Base-by-base conservation (phyloP, 2,113 vertebrate species). In the Pavo muticus region DNA sequence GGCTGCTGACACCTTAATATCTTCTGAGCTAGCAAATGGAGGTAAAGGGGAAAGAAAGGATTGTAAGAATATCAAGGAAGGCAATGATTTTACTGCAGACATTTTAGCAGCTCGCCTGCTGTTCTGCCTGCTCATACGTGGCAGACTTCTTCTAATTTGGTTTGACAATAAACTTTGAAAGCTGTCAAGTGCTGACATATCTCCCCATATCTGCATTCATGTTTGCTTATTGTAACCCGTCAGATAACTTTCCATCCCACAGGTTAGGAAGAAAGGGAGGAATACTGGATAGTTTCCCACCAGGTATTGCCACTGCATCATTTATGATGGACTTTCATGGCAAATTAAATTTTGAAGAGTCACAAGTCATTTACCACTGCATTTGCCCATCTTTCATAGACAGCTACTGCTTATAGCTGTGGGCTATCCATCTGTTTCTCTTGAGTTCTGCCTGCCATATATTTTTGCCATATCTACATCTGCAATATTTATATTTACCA, bases 101-200 rank as follows among this genome's bases (percentile, higher is more conserved):
- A 89, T 87, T 93, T 92, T 72, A 83, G 29, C 73, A 73, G 93
- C 84, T 93, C 86, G 44, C 70, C 87, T 75, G 78, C 81, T 93
- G 61, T 83, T 94, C 76, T 96, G 90, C 45, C 84, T 88, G 86
- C 77, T 90, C 75, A 61, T 68, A 90, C 1, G 0, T 84, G 86
- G 59, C 86, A 94, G 76, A 47, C n/a, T 88, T 92, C 87, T 87
- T 57, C 81, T 96, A 97, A 97, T 97, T 95, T 88, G 50, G 60
- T 97, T 90, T 96, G 96, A 96, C 96, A 97, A 84, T 72, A 75
- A 95, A 91, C 91, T 96, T 97, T 75, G 79, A 96, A 85, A 79
- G 70, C 87, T 96, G 91, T 89, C 94, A 94, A 92, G 39, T 63
- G 70, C 64, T 85, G 87, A 95, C 71, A 52, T 90, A 74, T 64